phyloP scores from a whole-genome alignment of 2,113 vertebrate genomes.

The Plotosus lineatus region DNA sequence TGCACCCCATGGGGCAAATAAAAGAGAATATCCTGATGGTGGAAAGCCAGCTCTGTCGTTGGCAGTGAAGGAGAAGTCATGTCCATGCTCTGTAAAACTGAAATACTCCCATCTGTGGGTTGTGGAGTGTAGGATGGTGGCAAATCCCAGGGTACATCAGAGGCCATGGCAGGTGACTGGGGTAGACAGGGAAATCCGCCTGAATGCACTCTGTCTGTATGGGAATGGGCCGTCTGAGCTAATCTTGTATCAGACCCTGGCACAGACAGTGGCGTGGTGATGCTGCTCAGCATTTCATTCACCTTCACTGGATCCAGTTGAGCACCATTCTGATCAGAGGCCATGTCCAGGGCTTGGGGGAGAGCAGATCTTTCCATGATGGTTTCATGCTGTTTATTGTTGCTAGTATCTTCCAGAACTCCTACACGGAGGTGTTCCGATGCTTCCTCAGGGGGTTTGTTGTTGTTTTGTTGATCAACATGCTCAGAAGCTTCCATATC shows the following conservation, averaged over 20 bases:
- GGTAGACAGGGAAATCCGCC: constrained; percentile 54
- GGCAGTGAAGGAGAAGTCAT: constrained; percentile 73
- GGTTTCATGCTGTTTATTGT: no score
- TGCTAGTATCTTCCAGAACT: constrained; percentile 80
- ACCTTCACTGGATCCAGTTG: constrained; percentile 86
- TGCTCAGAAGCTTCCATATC: constrained; percentile 72
- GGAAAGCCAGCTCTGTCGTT: constrained; percentile 13
- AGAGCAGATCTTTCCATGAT: constrained; percentile 81
- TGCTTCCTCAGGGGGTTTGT: constrained; percentile 80
- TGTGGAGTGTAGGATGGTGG: constrained; percentile 88
- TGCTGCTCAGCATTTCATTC: constrained; percentile 77
- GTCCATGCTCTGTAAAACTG: constrained; percentile 77
- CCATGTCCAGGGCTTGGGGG: constrained; percentile 74
- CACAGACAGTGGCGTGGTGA: constrained; percentile 70
- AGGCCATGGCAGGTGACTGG: constrained; percentile 37
- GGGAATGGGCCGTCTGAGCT: constrained; percentile 45
- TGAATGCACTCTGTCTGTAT: constrained; percentile 37
- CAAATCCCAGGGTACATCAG: constrained; percentile 68
- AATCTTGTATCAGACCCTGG: constrained; percentile 67
- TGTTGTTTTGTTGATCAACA: constrained; percentile 77
- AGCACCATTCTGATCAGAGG: constrained; percentile 78
- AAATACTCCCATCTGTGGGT: constrained; percentile 82
- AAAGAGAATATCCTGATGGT: constrained; percentile 78
- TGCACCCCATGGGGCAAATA: constrained; percentile 90
- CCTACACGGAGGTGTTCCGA: constrained; percentile 80